Percentiles rank a stretch among this genome's conserved stretches.
phyloP scores from a whole-genome alignment of 2,888 invertebrate species.

The Apotomis betuletana region DNA sequence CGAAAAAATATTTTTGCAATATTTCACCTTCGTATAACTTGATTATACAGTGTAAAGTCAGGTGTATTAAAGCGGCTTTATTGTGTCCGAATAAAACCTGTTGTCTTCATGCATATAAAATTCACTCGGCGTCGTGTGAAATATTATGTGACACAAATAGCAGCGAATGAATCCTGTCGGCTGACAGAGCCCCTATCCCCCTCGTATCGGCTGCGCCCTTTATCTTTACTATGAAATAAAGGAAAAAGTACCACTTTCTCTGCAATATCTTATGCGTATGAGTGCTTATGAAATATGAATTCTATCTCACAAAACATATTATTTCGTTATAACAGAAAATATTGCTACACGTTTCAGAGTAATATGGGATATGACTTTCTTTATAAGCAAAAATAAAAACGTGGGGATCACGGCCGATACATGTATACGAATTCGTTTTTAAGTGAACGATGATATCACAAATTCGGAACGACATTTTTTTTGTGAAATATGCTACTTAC shows the following conservation, averaged over 20 bases:
- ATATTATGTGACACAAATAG: constrained; percentile 74
- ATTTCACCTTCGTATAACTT: constrained; percentile 21
- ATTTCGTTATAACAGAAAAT: constrained; percentile 79
- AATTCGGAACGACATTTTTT: too few relatives aligned
- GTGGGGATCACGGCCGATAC: constrained; percentile 51
- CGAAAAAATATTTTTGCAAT: constrained; percentile 31
- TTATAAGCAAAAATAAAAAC: constrained; percentile 65
- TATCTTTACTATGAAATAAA: constrained; percentile 79
- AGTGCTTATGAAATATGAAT: constrained; percentile 82
- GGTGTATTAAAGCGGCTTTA: constrained; percentile 44
- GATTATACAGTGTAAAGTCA: neutral
- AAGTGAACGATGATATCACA: neutral
- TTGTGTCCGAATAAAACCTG: constrained; percentile 68
- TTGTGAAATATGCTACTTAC: too few relatives aligned
- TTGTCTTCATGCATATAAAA: constrained; percentile 75
- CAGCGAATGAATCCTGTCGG: constrained; percentile 68
- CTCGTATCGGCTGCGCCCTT: constrained; percentile 66
- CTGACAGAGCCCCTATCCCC: constrained; percentile 67
- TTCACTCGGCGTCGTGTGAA: constrained; percentile 67
- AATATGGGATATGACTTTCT: constrained; percentile 63
- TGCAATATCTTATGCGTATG: constrained; percentile 77
- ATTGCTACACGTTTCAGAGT: constrained; percentile 71
- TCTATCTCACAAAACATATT: constrained; percentile 80
- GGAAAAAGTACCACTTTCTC: constrained; percentile 70
- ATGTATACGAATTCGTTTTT: constrained; percentile 18